These are phyloP conservation scores for Thaleichthys pacificus DNA, from an alignment of 2,797 vertebrate genomes.

Conservation along the genomic window DNA sequence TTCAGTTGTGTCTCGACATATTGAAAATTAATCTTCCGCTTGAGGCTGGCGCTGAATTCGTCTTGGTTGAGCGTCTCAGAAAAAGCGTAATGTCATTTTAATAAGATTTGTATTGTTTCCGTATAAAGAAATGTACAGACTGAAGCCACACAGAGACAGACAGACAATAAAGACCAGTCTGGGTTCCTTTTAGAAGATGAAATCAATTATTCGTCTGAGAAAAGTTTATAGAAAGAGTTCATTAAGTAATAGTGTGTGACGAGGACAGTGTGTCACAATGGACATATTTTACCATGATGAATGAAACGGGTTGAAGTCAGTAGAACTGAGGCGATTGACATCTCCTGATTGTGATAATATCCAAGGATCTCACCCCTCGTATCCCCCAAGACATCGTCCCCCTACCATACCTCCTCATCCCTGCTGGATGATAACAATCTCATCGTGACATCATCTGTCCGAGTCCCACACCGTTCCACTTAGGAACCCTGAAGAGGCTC, in stretches of 20 bases:
- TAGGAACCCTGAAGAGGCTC: background rate
- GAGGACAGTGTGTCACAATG: no score
- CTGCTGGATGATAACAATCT: background rate
- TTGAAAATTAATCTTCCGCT: slow-evolving; percentile 57
- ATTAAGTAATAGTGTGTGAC: no score
- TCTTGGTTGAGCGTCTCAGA: slow-evolving; percentile 31
- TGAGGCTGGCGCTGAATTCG: slow-evolving; percentile 39
- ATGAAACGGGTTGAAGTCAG: no score
- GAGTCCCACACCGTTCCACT: background rate
- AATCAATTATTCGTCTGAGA: no score
- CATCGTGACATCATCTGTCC: slow-evolving; percentile 50
- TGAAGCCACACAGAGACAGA: background rate
- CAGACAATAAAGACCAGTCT: no score
- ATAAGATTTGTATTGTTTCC: slow-evolving; percentile 39
- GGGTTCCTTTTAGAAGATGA: slow-evolving; percentile 21
- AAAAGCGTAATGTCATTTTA: slow-evolving; percentile 39
- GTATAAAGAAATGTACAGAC: slow-evolving; percentile 17
- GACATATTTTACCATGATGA: no score
- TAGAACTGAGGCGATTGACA: no score
- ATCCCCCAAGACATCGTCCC: slow-evolving; percentile 37
- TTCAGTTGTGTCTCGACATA: slow-evolving; percentile 37
- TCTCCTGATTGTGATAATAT: no score
- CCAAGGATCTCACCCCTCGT: slow-evolving; percentile 2
- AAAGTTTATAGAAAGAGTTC: no score
- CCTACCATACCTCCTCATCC: slow-evolving; percentile 43